Evolutionary conservation across 2,113 vertebrate genomes (phyloP), one percentile per base, ranked within the genome.

Genomic region (Otus sunia): DNA sequence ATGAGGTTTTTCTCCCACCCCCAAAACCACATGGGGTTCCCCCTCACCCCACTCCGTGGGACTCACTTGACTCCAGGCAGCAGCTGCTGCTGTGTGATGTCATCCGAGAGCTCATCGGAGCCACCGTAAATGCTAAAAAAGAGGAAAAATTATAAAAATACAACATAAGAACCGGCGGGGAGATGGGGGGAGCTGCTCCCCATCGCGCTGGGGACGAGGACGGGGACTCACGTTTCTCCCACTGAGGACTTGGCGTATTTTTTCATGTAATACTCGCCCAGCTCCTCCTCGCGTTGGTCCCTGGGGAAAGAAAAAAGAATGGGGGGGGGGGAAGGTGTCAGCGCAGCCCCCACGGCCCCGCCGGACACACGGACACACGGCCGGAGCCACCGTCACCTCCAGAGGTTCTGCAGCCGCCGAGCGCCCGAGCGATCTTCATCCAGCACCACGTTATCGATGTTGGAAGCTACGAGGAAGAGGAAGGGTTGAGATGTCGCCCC

Each of bases 261-360:
- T 94, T 99, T 99, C 99, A 99, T 99, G 96, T 99, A 99, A 93
- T 99, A 99, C 85, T 99, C 99, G 10, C 99, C 99, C 91, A 99
- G 92, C 12, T 99, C 99, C 95, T 99, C 99, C 83, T 99, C 99
- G 36, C 99, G 98, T 84, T 99, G 99, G 90, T 99, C 99, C 97
- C 99, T 99, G 97, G 1, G 91, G 21, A 77, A 20, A 25, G 5
- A 22, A 27, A 34, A 58, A 88, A 20, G 15, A 17, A 43, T 43
- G 43, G 43, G 41, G 7, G 36, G 15, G 19, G 9, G 27, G 34
- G 11, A 17, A 34, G 13, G 58, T 2, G 20, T 41, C 18, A 29
- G 7, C 17, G 10, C 18, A 27, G 45, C 27, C 3, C 29, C 58
- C 17, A 12, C 10, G 10, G 3, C 47, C n/a, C 36, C n/a, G 17